These are phyloP conservation scores for Mythimna lalbum DNA, from an alignment of 2,888 invertebrate genomes.

Conservation along the genomic window DNA sequence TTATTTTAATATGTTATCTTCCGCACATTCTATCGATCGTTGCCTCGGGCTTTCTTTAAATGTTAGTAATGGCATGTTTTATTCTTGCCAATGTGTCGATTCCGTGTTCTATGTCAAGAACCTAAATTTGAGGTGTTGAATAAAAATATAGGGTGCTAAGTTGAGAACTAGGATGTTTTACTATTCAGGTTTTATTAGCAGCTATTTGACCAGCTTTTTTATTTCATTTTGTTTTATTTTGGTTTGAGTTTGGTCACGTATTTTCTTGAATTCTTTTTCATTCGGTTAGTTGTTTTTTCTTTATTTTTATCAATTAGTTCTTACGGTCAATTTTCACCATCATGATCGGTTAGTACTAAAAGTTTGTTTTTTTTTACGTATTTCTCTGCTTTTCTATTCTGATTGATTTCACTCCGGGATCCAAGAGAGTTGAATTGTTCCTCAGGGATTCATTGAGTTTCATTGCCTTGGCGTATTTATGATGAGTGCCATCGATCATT, in stretches of 20 bases:
- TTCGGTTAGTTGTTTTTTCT: too few relatives aligned
- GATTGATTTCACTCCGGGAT: background rate
- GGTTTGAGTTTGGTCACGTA: background rate
- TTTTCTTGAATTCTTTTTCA: background rate
- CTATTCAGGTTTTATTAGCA: conserved; percentile 3
- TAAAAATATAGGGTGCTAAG: conserved; percentile 21
- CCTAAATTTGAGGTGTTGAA: conserved; percentile 33
- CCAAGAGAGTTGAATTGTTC: background rate
- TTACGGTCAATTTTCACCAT: background rate
- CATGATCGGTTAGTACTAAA: background rate
- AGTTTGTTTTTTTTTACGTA: background rate
- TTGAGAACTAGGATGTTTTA: conserved; percentile 9
- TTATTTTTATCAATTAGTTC: background rate
- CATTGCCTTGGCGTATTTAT: background rate
- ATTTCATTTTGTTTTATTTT: background rate
- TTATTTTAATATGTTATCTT: background rate
- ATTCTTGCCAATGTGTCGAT: background rate
- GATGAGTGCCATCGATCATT: background rate
- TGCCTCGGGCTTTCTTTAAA: background rate
- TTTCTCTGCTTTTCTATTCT: background rate
- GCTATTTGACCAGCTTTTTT: background rate
- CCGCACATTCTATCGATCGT: background rate
- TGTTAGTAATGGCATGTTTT: background rate
- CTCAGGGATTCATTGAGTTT: background rate
- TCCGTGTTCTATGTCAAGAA: background rate